These are phyloP conservation scores for Diplodus sargus DNA, from an alignment of 2,797 vertebrate genomes.

Conservation along the genomic window DNA sequence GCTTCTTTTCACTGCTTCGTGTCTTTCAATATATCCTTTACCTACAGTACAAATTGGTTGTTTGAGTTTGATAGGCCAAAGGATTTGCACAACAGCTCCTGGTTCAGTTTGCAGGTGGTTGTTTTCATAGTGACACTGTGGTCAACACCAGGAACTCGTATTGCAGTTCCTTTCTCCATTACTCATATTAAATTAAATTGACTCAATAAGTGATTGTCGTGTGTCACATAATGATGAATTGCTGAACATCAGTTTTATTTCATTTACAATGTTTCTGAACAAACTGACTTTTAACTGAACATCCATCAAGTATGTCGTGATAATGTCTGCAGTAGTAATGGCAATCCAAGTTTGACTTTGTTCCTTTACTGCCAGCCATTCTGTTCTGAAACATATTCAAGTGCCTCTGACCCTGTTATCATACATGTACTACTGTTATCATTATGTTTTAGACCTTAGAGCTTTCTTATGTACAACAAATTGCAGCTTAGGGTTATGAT, in stretches of 20 bases:
- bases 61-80: slow-evolving; percentile 19
- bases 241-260: neutral
- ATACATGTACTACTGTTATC: slow-evolving; percentile 48
- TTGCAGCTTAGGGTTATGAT: slow-evolving; percentile 1
- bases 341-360: neutral
- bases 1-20: neutral
- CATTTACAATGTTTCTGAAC: neutral
- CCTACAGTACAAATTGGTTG: neutral
- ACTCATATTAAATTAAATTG: neutral
- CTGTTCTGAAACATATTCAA: slow-evolving; percentile 44
- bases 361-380: slow-evolving; percentile 12
- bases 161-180: neutral
- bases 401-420: slow-evolving; percentile 70
- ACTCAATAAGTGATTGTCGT: slow-evolving; percentile 20
- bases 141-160: slow-evolving; percentile 1
- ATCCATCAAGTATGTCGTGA: neutral
- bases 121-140: slow-evolving; percentile 5
- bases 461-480: slow-evolving; percentile 13
- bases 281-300: neutral
- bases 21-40: neutral
- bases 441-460: slow-evolving; percentile 15
- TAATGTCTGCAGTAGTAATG: neutral
- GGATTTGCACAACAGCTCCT: slow-evolving; percentile 19
- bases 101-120: slow-evolving; percentile 10
- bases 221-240: neutral